Evolutionary conservation across 2,888 invertebrate species (phyloP), one percentile per base, ranked within the genome.

Genomic region (Hydraecia micacea): DNA sequence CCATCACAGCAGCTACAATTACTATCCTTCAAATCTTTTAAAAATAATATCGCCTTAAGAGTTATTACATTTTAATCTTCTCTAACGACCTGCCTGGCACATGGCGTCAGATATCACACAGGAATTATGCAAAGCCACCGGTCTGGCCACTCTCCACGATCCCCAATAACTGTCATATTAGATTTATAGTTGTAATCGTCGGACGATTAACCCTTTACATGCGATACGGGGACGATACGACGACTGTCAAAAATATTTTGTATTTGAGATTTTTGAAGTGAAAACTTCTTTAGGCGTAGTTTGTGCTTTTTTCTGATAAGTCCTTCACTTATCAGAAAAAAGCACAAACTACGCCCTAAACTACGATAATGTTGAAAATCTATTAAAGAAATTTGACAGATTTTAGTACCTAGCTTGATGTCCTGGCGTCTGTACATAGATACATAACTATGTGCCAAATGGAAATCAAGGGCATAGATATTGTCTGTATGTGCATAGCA

Each of bases 41-140:
- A 65, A 84, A 78, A 75, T 62, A 67, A 80, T 75, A 73, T 60
- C 55, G 15, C 15, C 1, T 32, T 42, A 62, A 18, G 15, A 73
- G 60, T 49, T 86, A 75, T 79, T 86, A 75, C 66, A 77, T 58
- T 81, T 63, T 84, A 88, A 88, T 86, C 87, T 84, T 69, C 32
- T 78, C 74, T 80, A 86, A 85, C 77, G 79, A 87, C 83, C 21
- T 32, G 60, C 52, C 28, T 52, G 73, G 75, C 89, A 89, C 71
- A 88, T 88, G 88, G 85, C 82, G 28, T 88, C 86, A 74, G 79
- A 84, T 87, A 77, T 87, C 82, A 81, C 85, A 76, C 78, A 85
- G 87, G 88, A 79, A 87, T 82, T 92, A 94, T 94, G 93, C 93
- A 93, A 94, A 94, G 92, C 93, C 91, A 79, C 77, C 79, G 75